Conservation (phyloP, 2,888 invertebrate species). For the Cosmia pyralina region DNA sequence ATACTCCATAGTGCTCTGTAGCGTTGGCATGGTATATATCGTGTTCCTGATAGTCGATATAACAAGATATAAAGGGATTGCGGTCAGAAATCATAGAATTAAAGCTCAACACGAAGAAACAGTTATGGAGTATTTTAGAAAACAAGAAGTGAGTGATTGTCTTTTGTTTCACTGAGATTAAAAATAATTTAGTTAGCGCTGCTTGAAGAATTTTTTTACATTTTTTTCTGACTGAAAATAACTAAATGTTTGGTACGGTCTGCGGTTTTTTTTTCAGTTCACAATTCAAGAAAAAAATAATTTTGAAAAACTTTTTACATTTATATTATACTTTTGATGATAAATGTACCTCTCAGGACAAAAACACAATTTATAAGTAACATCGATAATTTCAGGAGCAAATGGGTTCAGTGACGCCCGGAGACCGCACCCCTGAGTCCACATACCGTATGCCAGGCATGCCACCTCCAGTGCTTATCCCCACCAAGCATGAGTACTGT, state of each 20-base stretch:
- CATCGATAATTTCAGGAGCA: conserved; percentile 67
- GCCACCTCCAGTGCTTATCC: conserved; percentile 84
- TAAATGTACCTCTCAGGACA: background rate
- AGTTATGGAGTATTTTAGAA: conserved; percentile 82
- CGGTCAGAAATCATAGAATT: conserved; percentile 83
- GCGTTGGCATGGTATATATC: conserved; percentile 91
- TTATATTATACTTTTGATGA: background rate
- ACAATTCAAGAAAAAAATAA: background rate
- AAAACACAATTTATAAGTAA: background rate
- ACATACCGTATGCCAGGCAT: conserved; percentile 65
- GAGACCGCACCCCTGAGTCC: conserved; percentile 76
- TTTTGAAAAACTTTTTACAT: background rate
- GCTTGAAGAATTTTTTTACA: background rate
- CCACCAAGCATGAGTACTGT: conserved; percentile 90
- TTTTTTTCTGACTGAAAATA: background rate
- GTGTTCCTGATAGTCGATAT: conserved; percentile 91
- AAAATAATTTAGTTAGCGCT: background rate
- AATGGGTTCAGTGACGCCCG: conserved; percentile 64
- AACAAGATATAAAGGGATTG: conserved; percentile 88
- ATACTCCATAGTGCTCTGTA: conserved; percentile 91
- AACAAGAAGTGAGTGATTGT: conserved; percentile 80
- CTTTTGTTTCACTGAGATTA: background rate
- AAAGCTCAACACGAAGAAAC: conserved; percentile 81
- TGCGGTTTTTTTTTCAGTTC: background rate
- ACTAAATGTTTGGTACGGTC: background rate